phyloP scores from a whole-genome alignment of 2,797 vertebrate species.

The Myotis planiceps region DNA sequence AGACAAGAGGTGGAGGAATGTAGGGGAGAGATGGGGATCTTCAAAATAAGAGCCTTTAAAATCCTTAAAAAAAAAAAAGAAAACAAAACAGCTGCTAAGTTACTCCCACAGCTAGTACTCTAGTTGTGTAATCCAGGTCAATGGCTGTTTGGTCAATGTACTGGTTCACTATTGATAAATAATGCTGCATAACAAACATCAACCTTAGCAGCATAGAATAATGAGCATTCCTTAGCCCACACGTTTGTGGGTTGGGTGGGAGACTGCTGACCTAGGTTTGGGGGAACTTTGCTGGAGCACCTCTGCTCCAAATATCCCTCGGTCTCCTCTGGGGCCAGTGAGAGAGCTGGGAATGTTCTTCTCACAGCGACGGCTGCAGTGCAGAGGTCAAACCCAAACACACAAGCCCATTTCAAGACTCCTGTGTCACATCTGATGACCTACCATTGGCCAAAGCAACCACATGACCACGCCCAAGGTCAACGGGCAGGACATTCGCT shows the following conservation, averaged over 20 bases:
- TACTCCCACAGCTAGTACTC: not conserved
- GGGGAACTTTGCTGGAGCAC: not conserved
- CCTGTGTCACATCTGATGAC: not conserved
- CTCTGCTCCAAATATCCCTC: not conserved
- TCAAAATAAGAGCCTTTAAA: not conserved
- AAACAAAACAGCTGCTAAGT: not conserved
- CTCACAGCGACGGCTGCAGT: not conserved
- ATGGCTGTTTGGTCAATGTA: not conserved
- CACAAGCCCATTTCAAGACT: not conserved
- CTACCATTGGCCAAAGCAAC: not conserved
- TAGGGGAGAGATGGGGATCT: not conserved
- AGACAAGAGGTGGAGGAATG: rapidly evolving
- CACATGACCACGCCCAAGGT: rapidly evolving
- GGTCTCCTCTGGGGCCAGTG: not conserved
- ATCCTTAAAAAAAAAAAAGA: not conserved
- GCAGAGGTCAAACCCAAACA: not conserved
- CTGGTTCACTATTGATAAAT: not conserved
- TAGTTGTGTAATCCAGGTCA: not conserved
- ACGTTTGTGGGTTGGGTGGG: not conserved
- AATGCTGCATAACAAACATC: not conserved
- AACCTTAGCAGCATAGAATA: rapidly evolving
- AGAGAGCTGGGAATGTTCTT: not conserved
- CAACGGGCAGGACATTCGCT: not conserved
- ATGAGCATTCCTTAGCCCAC: not conserved
- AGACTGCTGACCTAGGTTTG: not conserved